Base-by-base conservation (phyloP, 1,140 invertebrate genomes). In the Bradysia coprophila region DNA sequence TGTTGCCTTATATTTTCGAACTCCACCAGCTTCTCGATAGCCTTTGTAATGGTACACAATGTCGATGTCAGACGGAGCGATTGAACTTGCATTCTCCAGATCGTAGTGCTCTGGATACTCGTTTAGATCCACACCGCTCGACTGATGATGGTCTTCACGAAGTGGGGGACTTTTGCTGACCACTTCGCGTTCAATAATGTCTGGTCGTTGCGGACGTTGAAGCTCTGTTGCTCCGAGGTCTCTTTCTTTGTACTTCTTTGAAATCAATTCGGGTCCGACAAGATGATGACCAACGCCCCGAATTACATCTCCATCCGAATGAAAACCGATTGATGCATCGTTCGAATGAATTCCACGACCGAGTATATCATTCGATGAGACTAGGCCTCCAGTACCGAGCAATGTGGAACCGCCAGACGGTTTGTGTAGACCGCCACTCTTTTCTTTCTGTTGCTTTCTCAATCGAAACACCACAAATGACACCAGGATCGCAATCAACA, bases 1-100 rank as follows among this genome's bases (percentile, higher is more conserved):
- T 2, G 57, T 81, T 4, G 81, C 76, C 61, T 88, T 89, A 56
- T 88, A 89, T 60, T 88, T 89, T 13, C 84, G 61, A 44, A 87
- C 73, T 13, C 87, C 85, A 11, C 70, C 71, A 2, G 72, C 74
- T 57, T 86, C 80, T 56, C 86, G 62, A 64, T 85, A 83, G 47
- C 91, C 87, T 67, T 94, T 93, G 57, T 96, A 96, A 58, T 96
- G 91, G 53, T 92, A 92, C 1, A 93, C 87, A 45, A 96, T 88
- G 54, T 96, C 92, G 45, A 95, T 94, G 59, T 96, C 93, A 10
- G 89, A 93, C 0, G 93, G 91, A 1, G 93, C 93, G 48, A 97
- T 95, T 1, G 88, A 93, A 57, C 89, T 93, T 1, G 91, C 89
- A 63, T 96, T 96, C 62, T 97, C 92, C 41, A 97, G 64, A 59